A percentile compares a stretch with the other conserved stretches of the same genome.
phyloP scores from a whole-genome alignment of 2,113 vertebrate genomes.

The Trematocara unimaculatum region DNA sequence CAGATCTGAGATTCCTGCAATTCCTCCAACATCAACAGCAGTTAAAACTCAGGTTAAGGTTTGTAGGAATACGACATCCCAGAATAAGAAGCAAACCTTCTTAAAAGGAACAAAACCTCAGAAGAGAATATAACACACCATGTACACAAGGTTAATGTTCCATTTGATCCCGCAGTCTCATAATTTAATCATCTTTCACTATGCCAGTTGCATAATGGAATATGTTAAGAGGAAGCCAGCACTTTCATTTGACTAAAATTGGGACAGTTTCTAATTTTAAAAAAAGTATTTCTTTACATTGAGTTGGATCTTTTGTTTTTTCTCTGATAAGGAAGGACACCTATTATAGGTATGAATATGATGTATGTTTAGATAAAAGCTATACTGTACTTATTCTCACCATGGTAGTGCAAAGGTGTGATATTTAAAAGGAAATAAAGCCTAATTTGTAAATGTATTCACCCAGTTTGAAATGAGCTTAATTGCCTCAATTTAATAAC shows the following conservation, averaged over 20 bases:
- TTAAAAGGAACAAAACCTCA: background rate
- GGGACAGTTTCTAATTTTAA: fast-evolving
- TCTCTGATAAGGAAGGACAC: background rate
- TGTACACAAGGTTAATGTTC: background rate
- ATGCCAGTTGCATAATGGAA: background rate
- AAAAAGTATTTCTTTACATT: background rate
- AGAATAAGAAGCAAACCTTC: background rate
- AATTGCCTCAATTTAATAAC: constrained; percentile 54
- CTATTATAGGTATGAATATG: background rate
- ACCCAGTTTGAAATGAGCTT: constrained; percentile 39
- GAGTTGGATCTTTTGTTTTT: background rate
- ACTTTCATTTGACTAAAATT: background rate
- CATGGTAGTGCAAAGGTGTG: constrained; percentile 9
- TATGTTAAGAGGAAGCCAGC: background rate
- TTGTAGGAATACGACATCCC: background rate
- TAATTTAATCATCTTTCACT: background rate
- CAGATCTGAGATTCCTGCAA: background rate
- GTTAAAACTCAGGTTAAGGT: background rate
- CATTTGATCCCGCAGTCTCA: background rate
- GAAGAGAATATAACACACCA: background rate
- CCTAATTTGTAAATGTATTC: constrained; percentile 48
- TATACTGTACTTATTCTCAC: background rate
- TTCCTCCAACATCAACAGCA: background rate
- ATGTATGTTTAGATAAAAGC: background rate
- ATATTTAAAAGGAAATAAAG: constrained; percentile 35